phyloP scores from a whole-genome alignment of 2,797 vertebrate species.

The Astyanax mexicanus region DNA sequence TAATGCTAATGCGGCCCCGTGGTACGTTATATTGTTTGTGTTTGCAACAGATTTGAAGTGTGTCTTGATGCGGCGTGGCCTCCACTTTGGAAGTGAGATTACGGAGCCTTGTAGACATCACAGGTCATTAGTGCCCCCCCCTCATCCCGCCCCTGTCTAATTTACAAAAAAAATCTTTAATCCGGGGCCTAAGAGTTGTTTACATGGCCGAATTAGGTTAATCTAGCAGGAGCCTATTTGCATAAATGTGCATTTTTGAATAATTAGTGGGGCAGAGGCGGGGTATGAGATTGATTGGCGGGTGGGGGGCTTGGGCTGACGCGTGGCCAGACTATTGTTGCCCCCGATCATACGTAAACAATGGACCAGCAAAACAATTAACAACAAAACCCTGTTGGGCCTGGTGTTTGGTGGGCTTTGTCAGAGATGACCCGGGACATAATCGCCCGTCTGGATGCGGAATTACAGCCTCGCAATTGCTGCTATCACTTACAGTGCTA shows the following conservation, averaged over 20 bases:
- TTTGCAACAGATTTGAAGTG: slow-evolving; percentile 63
- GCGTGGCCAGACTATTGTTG: slow-evolving; percentile 76
- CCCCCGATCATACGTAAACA: slow-evolving; percentile 69
- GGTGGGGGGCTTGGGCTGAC: slow-evolving; percentile 44
- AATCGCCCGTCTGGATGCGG: slow-evolving; percentile 48
- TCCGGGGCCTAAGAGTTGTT: slow-evolving; percentile 74
- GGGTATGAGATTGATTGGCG: slow-evolving; percentile 41
- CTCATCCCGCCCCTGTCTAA: slow-evolving; percentile 63
- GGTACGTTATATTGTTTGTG: slow-evolving; percentile 60
- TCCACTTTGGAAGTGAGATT: slow-evolving; percentile 67
- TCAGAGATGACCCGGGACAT: slow-evolving; percentile 46
- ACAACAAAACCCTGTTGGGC: slow-evolving; percentile 54
- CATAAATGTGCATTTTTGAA: slow-evolving; percentile 84
- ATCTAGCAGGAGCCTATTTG: slow-evolving; percentile 74
- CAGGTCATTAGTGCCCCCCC: slow-evolving; percentile 54
- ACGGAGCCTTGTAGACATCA: slow-evolving; percentile 72
- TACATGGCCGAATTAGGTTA: slow-evolving; percentile 81
- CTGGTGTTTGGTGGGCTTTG: slow-evolving; percentile 47
- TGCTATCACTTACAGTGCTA: slow-evolving; percentile 70
- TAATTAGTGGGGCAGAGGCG: slow-evolving; percentile 77
- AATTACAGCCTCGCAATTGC: slow-evolving; percentile 62
- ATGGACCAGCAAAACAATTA: slow-evolving; percentile 74
- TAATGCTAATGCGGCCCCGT: slow-evolving; percentile 62
- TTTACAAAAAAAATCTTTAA: slow-evolving; percentile 75
- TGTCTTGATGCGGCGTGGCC: slow-evolving; percentile 63